Percentiles rank a stretch among this genome's conserved stretches.
Evolutionary conservation across 2,113 vertebrate genomes (phyloP).

Genomic region (Platichthys flesus): DNA sequence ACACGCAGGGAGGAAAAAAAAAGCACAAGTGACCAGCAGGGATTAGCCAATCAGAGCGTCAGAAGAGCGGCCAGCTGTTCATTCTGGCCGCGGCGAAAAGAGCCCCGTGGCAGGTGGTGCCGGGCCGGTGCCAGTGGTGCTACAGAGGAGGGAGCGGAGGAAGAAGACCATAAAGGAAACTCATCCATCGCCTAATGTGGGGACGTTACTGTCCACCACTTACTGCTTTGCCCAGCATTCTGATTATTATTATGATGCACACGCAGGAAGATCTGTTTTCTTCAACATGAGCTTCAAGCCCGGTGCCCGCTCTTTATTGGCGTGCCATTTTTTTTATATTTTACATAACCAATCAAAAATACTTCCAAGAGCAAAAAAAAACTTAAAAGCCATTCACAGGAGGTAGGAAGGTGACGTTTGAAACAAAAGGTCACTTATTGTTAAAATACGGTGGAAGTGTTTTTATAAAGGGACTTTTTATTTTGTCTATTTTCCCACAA

Average conservation of each 20-base stretch:
- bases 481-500: constrained; percentile 17
- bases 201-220: constrained; percentile 2
- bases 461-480: too few relatives aligned
- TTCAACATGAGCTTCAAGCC: constrained; percentile 8
- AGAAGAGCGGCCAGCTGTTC: constrained; percentile 86
- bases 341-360: constrained; percentile 2
- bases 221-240: constrained; percentile 17
- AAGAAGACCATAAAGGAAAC: constrained; percentile 63
- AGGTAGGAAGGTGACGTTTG: not conserved
- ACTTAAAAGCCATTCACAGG: not conserved
- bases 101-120: constrained; percentile 80
- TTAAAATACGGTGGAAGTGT: too few relatives aligned
- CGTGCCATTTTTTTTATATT: constrained; percentile 3
- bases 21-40: constrained; percentile 83
- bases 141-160: constrained; percentile 64
- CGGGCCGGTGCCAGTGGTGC: constrained; percentile 77
- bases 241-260: constrained; percentile 39
- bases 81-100: constrained; percentile 75
- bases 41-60: constrained; percentile 83
- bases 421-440: too few relatives aligned
- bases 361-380: not conserved
- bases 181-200: constrained; percentile 47
- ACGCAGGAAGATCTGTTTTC: constrained; percentile 17
- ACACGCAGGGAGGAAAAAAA: constrained; percentile 71
- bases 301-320: constrained; percentile 25